Percentiles rank a stretch among this genome's conserved stretches.
Evolutionary conservation across 2,888 invertebrate species (phyloP).

Genomic region (Disparrhopalites patrizii): DNA sequence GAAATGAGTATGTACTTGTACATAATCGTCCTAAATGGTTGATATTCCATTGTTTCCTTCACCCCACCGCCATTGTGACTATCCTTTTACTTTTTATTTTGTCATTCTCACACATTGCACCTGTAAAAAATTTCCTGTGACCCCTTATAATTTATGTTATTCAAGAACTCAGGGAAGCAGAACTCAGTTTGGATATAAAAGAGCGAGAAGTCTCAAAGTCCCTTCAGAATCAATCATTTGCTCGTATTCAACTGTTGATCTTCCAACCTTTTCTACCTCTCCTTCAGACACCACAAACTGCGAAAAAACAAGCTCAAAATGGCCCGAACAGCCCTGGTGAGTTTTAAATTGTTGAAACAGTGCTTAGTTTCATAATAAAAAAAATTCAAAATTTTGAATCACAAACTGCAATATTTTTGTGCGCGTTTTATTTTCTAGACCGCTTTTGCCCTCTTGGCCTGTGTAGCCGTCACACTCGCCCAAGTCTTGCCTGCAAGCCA

Average conservation of each 20-base stretch:
- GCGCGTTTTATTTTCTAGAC: neutral
- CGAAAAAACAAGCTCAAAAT: neutral
- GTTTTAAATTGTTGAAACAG: neutral
- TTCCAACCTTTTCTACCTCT: neutral
- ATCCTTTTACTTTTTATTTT: too few relatives aligned
- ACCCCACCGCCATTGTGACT: too few relatives aligned
- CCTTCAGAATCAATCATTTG: neutral
- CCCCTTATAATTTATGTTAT: too few relatives aligned
- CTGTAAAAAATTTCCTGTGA: too few relatives aligned
- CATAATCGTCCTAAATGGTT: too few relatives aligned
- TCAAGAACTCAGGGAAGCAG: neutral
- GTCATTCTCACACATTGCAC: too few relatives aligned
- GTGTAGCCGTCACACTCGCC: conserved; percentile 6
- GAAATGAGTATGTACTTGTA: too few relatives aligned
- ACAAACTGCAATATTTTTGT: neutral
- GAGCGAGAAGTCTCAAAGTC: neutral
- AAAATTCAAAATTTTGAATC: neutral
- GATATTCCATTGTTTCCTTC: too few relatives aligned
- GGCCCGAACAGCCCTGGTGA: conserved; percentile 12
- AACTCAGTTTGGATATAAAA: neutral
- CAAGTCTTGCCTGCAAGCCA: neutral
- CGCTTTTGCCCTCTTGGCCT: conserved; percentile 1
- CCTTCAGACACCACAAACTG: neutral
- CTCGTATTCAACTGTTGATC: neutral
- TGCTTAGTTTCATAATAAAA: neutral